Evolutionary conservation across 2,888 invertebrate species (phyloP).

Genomic region (Cheilosia soror): DNA sequence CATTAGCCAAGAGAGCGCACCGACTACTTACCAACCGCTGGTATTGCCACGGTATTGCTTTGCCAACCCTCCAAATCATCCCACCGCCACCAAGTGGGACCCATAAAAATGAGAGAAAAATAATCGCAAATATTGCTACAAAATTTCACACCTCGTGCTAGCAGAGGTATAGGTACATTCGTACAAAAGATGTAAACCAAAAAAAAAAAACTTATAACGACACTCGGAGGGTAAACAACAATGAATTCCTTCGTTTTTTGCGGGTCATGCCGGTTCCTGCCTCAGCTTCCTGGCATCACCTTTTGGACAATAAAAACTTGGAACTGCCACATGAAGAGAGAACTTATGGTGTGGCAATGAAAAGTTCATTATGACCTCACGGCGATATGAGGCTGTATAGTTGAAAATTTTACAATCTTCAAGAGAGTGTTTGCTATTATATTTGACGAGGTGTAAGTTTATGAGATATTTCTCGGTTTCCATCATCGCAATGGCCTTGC

Average conservation of each 20-base stretch:
- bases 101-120: constrained; percentile 56
- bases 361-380: constrained; percentile 68
- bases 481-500: constrained; percentile 26
- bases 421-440: constrained; percentile 7
- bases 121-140: constrained; percentile 66
- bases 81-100: constrained; percentile 50
- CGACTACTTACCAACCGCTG: background rate
- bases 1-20: constrained; percentile 15
- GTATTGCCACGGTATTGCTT: background rate
- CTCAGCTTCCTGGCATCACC: constrained; percentile 21
- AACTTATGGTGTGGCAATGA: constrained; percentile 62
- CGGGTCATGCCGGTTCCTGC: constrained; percentile 15
- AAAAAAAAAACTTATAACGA: constrained; percentile 56
- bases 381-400: constrained; percentile 4
- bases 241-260: background rate
- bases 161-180: no score
- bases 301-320: constrained; percentile 47
- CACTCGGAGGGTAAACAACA: constrained; percentile 19
- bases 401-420: constrained; percentile 22
- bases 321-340: constrained; percentile 41
- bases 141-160: constrained; percentile 56
- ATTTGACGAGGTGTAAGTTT: constrained; percentile 35
- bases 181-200: background rate
- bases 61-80: background rate
- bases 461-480: constrained; percentile 31